Evolutionary conservation across 2,888 invertebrate species (phyloP), one percentile per base, ranked within the genome.

Genomic region (Papilio demoleus): DNA sequence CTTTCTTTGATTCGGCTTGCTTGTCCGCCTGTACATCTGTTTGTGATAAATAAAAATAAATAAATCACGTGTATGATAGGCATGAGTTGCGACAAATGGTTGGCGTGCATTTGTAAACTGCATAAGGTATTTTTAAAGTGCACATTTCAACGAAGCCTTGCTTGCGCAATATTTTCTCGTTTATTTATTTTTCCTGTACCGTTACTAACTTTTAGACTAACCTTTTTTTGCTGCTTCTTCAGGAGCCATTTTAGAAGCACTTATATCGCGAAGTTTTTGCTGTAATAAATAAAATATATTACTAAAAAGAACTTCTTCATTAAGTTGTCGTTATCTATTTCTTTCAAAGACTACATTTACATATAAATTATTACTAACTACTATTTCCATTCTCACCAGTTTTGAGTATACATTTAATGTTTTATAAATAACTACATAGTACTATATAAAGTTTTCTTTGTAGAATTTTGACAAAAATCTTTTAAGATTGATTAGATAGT

Each of bases 201-300:
- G 5, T n/a, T 31, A 31, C 31, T 17, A 17, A 17, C n/a, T 56
- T 5, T 2, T 8, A 56, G 0, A 63, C 62, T 1, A 24, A 81
- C 81, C 79, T 67, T 77, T 76, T 31, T 77, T 75, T 2, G 70
- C 14, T 0, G 45, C 50, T 12, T 78, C 77, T 24, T 73, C 64
- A 0, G 75, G 40, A 0, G 70, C 65, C 45, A 83, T 31, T 31
- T 69, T 78, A 0, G 76, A 71, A 0, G 70, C 63, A 58, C 84
- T 84, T 66, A 88, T 70, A 14, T 79, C 79, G 0, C 77, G 78
- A 1, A 87, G 78, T 65, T 81, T 82, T 74, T 74, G 74, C 87
- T 87, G 78, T 31, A 78, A 81, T 66, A 65, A 68, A 17, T 4
- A 24, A 4, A 40, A 38, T 11, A 36, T 4, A 22, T 19, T 34